These are phyloP conservation scores for Agrotis segetum DNA, from an alignment of 2,888 invertebrate species.

Conservation along the genomic window DNA sequence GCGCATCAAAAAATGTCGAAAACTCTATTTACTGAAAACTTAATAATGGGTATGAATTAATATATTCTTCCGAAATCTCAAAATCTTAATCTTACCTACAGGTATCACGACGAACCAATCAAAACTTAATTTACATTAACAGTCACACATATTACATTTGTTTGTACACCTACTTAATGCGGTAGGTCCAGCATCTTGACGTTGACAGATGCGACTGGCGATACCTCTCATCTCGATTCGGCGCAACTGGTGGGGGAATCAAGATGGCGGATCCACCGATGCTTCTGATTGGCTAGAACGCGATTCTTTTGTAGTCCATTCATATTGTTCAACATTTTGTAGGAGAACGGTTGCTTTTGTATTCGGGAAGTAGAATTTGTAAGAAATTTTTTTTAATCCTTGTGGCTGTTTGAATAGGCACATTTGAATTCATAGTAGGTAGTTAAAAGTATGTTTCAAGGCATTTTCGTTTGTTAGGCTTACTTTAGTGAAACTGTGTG, in stretches of 20 bases:
- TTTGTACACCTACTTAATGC: constrained; percentile 20
- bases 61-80: not conserved
- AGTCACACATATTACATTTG: constrained; percentile 14
- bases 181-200: constrained; percentile 67
- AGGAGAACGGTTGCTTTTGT: constrained; percentile 54
- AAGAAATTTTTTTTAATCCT: not conserved
- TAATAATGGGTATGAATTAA: not conserved
- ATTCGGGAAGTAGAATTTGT: not conserved
- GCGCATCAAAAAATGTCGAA: too few species aligned
- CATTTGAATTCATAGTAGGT: not conserved
- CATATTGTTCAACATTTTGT: constrained; percentile 56
- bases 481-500: not conserved
- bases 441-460: not conserved
- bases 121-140: constrained; percentile 1
- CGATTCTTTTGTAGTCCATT: constrained; percentile 51
- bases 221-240: constrained; percentile 60
- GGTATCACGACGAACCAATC: not conserved
- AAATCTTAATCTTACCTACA: not conserved
- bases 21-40: not conserved
- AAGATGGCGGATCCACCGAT: constrained; percentile 77
- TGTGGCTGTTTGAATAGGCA: constrained; percentile 13
- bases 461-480: not conserved
- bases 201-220: constrained; percentile 75
- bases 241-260: constrained; percentile 73
- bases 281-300: constrained; percentile 70